These are phyloP conservation scores for Campoletis sonorensis DNA, from an alignment of 1,140 invertebrate species.

Conservation along the genomic window DNA sequence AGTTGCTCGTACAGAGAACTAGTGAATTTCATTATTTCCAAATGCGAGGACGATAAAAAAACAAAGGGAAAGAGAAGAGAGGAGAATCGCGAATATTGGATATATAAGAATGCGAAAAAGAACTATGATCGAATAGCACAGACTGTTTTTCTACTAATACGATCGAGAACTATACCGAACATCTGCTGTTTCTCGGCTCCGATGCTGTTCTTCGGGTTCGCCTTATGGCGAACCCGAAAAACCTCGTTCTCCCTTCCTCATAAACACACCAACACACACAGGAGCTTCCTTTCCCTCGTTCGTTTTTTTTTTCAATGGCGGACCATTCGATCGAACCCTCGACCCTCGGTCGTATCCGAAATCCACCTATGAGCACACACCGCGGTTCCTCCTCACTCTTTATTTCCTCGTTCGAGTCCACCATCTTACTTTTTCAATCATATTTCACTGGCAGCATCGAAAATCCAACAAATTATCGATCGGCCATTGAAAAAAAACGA, in stretches of 20 bases:
- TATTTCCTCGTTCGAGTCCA: slow-evolving; percentile 30
- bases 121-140: slow-evolving; percentile 20
- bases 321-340: slow-evolving; percentile 62
- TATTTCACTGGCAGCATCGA: background rate
- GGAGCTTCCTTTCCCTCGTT: slow-evolving; percentile 19
- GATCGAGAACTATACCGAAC: slow-evolving; percentile 56
- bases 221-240: slow-evolving; percentile 67
- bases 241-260: slow-evolving; percentile 59
- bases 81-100: background rate
- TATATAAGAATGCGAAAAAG: slow-evolving; percentile 28
- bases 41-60: background rate
- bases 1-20: too few species aligned
- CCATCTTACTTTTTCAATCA: slow-evolving; percentile 38
- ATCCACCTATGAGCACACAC: slow-evolving; percentile 38
- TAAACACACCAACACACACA: slow-evolving; percentile 6
- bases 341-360: slow-evolving; percentile 40
- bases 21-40: too few species aligned
- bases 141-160: slow-evolving; percentile 26
- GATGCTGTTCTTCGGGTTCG: slow-evolving; percentile 49
- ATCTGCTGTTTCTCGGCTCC: slow-evolving; percentile 54
- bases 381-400: slow-evolving; percentile 28
- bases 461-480: background rate
- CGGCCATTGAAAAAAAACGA: background rate
- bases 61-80: slow-evolving; percentile 5
- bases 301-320: slow-evolving; percentile 56